Evolutionary conservation across 2,797 vertebrate genomes (phyloP).

Genomic region (Neopelma chrysocephalum): DNA sequence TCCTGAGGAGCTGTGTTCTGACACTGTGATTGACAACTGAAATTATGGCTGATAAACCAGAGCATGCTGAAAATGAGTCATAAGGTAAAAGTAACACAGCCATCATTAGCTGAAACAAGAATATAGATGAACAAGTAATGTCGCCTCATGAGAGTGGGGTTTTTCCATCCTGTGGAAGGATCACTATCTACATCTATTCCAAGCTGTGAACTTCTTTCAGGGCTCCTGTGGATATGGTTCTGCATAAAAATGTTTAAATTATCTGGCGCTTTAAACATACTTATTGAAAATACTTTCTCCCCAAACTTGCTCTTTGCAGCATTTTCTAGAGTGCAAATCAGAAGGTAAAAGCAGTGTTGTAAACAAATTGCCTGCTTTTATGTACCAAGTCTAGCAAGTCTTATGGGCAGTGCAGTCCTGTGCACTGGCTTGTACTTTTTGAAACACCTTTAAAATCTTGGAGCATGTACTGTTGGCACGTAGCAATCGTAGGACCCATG

Average conservation of each 20-base stretch:
- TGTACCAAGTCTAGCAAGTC: neutral
- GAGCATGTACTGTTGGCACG: rapidly evolving
- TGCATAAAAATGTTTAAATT: neutral
- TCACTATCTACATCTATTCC: neutral
- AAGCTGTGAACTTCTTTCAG: neutral
- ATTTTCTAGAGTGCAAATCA: neutral
- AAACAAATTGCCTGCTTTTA: neutral
- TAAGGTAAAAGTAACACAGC: conserved; percentile 36
- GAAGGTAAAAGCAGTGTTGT: neutral
- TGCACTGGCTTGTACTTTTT: neutral
- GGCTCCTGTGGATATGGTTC: neutral
- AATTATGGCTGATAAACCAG: neutral
- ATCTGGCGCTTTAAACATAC: neutral
- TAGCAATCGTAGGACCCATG: neutral
- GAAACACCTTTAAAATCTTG: neutral
- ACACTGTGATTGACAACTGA: neutral
- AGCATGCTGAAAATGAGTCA: conserved; percentile 45
- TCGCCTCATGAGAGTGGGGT: neutral
- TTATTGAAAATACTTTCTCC: neutral
- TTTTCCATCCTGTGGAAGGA: neutral
- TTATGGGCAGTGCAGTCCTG: neutral
- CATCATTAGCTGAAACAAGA: neutral
- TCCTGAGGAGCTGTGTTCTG: neutral
- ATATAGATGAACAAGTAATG: neutral
- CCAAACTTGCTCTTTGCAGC: neutral